Evolutionary conservation across 2,797 vertebrate genomes (phyloP).

Genomic region (Holocentrus rufus): DNA sequence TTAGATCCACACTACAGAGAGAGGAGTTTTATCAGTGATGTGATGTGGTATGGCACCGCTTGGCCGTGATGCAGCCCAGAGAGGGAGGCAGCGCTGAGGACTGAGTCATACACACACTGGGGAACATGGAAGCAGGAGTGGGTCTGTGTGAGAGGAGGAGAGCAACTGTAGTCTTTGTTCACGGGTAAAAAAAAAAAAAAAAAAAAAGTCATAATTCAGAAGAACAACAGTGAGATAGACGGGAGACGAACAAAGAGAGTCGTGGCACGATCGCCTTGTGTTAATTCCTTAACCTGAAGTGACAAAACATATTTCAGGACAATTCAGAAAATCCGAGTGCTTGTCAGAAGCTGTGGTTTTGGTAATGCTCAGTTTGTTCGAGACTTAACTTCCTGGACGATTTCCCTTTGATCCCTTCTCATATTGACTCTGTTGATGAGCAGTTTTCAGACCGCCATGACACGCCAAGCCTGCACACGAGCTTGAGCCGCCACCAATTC

Average conservation of each 20-base stretch:
- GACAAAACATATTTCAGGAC: slow-evolving; percentile 27
- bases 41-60: slow-evolving; percentile 63
- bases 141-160: background rate
- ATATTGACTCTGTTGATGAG: slow-evolving; percentile 20
- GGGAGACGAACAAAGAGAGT: background rate
- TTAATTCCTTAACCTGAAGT: slow-evolving; percentile 23
- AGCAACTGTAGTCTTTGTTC: slow-evolving; percentile 11
- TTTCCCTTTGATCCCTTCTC: slow-evolving; percentile 29
- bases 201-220: slow-evolving; percentile 22
- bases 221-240: slow-evolving; percentile 11
- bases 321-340: slow-evolving; percentile 28
- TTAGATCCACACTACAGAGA: slow-evolving; percentile 32
- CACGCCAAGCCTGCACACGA: background rate
- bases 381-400: background rate
- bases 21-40: slow-evolving; percentile 50
- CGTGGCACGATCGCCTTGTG: background rate
- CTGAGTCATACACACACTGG: slow-evolving; percentile 42
- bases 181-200: background rate
- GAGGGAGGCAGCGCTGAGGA: slow-evolving; percentile 24
- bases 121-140: slow-evolving; percentile 35
- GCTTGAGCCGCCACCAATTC: slow-evolving; percentile 11
- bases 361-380: background rate
- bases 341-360: slow-evolving; percentile 34
- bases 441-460: slow-evolving; percentile 12
- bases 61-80: slow-evolving; percentile 13